Evolutionary conservation across 2,113 vertebrate species (phyloP).

Genomic region (Bettongia penicillata): DNA sequence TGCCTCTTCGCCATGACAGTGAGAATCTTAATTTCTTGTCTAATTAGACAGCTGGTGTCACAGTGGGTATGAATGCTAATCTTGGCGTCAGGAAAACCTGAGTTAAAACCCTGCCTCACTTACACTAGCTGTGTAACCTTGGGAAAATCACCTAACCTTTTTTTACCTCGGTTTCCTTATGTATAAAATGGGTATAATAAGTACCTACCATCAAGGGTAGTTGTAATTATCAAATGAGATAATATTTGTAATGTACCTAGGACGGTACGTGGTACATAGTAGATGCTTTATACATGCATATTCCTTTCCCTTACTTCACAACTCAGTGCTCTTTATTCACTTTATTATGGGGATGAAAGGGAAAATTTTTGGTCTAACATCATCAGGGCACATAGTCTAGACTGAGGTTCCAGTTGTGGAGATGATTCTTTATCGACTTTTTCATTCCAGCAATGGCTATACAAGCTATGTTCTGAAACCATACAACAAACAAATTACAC

Average conservation of each 20-base stretch:
- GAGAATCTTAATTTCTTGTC: not conserved
- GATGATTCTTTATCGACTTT: not conserved
- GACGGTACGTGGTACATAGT: not conserved
- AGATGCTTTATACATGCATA: not conserved
- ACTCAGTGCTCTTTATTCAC: not conserved
- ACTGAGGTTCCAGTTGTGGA: not conserved
- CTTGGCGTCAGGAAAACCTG: not conserved
- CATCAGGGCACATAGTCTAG: not conserved
- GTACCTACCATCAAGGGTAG: not conserved
- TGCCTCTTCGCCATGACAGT: not conserved
- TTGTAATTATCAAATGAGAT: not conserved
- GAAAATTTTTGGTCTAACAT: not conserved
- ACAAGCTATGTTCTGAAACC: not conserved
- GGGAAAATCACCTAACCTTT: not conserved
- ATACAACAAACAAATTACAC: not conserved
- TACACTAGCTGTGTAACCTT: not conserved
- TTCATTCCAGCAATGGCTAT: not conserved
- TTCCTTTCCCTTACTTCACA: not conserved
- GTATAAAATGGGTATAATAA: not conserved
- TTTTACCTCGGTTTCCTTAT: not conserved
- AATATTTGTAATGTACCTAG: not conserved
- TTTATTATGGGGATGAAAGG: not conserved
- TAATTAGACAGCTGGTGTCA: not conserved
- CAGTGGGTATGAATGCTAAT: not conserved
- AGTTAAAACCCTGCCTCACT: not conserved